phyloP scores from a whole-genome alignment of 1,140 invertebrate genomes.

The Kradibia gibbosae region DNA sequence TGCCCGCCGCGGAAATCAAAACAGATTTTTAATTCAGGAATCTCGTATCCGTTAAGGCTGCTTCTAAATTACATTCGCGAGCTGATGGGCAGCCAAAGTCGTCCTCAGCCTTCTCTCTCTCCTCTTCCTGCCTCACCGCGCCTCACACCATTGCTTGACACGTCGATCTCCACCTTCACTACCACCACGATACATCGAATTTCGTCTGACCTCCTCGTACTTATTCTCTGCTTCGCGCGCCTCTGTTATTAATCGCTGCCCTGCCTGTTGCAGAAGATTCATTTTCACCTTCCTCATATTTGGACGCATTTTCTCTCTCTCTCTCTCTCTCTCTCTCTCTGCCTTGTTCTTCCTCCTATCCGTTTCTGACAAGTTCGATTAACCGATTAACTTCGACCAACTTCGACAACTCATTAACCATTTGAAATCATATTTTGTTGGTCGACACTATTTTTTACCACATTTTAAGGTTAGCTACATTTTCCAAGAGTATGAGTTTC shows the following conservation, averaged over 20 bases:
- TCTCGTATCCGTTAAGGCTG: constrained; percentile 52
- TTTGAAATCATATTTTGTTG: constrained; percentile 17
- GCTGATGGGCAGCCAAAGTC: neutral
- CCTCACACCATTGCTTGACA: neutral
- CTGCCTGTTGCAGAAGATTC: neutral
- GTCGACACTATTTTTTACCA: neutral
- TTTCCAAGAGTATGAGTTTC: neutral
- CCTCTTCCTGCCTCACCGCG: neutral
- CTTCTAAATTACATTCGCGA: constrained; percentile 49
- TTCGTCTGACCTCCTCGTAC: neutral
- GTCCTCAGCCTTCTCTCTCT: neutral
- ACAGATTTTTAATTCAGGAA: constrained; percentile 57
- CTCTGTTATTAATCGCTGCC: neutral
- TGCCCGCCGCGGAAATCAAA: constrained; percentile 47
- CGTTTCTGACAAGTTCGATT: neutral
- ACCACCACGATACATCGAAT: too few species aligned
- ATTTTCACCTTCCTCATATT: neutral
- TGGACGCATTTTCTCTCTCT: neutral
- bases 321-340: too few species aligned
- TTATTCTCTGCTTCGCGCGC: neutral
- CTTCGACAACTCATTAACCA: neutral
- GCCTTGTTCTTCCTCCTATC: neutral
- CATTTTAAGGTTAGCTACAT: constrained; percentile 16
- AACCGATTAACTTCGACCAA: neutral
- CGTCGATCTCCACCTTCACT: neutral